phyloP scores from a whole-genome alignment of 2,797 vertebrate genomes.

The Cheirogaleus major region DNA sequence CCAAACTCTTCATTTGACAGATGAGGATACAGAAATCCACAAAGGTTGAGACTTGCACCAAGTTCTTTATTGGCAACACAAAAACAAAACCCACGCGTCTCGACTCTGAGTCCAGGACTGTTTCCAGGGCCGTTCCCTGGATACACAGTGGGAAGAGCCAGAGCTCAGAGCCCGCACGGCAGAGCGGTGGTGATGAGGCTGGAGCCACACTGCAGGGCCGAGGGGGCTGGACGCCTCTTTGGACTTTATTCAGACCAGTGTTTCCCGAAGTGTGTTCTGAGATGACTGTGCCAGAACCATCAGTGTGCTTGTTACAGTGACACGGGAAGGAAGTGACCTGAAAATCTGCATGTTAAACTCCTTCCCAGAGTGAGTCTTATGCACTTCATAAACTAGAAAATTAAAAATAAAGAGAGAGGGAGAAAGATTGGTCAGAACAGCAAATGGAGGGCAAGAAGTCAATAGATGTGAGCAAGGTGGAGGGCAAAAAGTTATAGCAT shows the following conservation, averaged over 20 bases:
- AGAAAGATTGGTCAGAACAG: background rate
- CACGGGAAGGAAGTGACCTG: background rate
- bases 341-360: background rate
- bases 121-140: background rate
- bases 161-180: background rate
- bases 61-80: background rate
- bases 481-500: background rate
- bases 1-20: background rate
- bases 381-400: background rate
- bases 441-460: background rate
- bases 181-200: rapidly evolving
- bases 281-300: background rate
- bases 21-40: background rate
- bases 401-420: background rate
- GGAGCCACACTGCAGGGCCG: rapidly evolving
- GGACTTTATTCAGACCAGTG: background rate
- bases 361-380: background rate
- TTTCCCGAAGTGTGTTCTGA: rapidly evolving
- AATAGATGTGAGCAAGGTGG: background rate
- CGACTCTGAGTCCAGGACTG: no score
- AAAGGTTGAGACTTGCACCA: no score
- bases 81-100: background rate
- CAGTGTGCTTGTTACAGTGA: background rate
- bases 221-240: rapidly evolving
- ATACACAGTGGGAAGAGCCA: background rate